Evolutionary conservation across 1,140 invertebrate genomes (phyloP), one percentile per base, ranked within the genome.

Genomic region (Drosophila chauvacae): DNA sequence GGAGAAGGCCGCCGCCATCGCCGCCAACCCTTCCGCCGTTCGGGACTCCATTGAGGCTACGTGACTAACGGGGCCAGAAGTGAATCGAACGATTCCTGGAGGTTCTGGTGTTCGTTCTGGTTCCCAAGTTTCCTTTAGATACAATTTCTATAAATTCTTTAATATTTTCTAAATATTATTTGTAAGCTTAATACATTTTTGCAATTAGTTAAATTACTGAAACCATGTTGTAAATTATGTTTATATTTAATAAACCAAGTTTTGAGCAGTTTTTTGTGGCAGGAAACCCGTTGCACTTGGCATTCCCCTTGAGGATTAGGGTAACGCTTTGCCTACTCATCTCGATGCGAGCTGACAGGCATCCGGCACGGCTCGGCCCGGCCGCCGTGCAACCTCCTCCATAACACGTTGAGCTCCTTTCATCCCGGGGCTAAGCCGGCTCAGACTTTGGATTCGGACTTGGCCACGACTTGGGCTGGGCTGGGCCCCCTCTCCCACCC

Each of bases 381-480:
- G 42, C 18, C 7, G 23, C 6, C 35, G 20, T 18, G 37, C 51
- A 23, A 26, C 35, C 53, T 39, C 28, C 50, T 23, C 42, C 41
- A n/a, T 23, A 75, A 59, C 74, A 74, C 48, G 47, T 77, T 77
- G 62, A 77, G 62, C 74, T 77, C 71, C 73, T 33, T 61, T 61
- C 47, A 73, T 58, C 41, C 56, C 20, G 35, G 4, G 41, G 55
- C 69, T 76, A 75, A 76, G 74, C 71, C 47, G 64, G 41, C 41
- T 65, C 62, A 28, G 70, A 63, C 73, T 64, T 30, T 58, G 66
- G 47, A 65, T 20, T 65, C 65, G 65, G 65, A 23, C 61, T 53
- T 11, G 41, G 23, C 7, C 44, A 39, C 35, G 33, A 16, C 51
- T 23, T 14, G 26, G 9, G 26, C 16, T 9, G 23, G 45, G 20